Conservation (phyloP, 2,888 invertebrate genomes). For the Drosophila picticornis region DNA sequence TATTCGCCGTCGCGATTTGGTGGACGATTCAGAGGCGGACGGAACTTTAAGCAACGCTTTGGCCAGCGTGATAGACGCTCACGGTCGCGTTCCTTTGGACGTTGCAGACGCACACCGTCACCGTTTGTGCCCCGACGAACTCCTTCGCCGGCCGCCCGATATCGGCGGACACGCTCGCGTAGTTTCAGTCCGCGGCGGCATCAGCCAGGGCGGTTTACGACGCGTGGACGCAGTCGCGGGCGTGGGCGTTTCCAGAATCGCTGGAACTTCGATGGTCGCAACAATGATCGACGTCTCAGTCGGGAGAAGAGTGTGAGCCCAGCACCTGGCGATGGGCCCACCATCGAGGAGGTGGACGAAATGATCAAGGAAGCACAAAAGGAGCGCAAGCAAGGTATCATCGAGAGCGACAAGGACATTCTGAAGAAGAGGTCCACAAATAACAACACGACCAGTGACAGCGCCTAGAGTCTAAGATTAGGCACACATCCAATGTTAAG, state of each 20-base stretch:
- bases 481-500: constrained; percentile 45
- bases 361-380: constrained; percentile 87
- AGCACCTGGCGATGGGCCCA: constrained; percentile 69
- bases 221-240: constrained; percentile 79
- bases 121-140: constrained; percentile 86
- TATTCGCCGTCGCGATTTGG: constrained; percentile 31
- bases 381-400: constrained; percentile 87
- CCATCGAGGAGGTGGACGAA: constrained; percentile 87
- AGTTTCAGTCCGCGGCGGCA: constrained; percentile 77
- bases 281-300: constrained; percentile 59
- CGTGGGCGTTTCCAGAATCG: constrained; percentile 46
- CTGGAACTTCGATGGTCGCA: constrained; percentile 45
- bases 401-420: constrained; percentile 86
- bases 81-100: constrained; percentile 63
- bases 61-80: constrained; percentile 18
- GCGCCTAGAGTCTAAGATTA: constrained; percentile 26
- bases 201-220: constrained; percentile 83
- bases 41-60: constrained; percentile 44
- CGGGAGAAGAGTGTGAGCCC: constrained; percentile 85
- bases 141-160: constrained; percentile 85
- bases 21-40: constrained; percentile 40
- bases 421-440: constrained; percentile 78
- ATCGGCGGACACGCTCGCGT: constrained; percentile 70
- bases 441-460: constrained; percentile 23
- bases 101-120: constrained; percentile 84